These are phyloP conservation scores for Andrena trimmerana DNA, from an alignment of 2,888 invertebrate species.

Conservation along the genomic window DNA sequence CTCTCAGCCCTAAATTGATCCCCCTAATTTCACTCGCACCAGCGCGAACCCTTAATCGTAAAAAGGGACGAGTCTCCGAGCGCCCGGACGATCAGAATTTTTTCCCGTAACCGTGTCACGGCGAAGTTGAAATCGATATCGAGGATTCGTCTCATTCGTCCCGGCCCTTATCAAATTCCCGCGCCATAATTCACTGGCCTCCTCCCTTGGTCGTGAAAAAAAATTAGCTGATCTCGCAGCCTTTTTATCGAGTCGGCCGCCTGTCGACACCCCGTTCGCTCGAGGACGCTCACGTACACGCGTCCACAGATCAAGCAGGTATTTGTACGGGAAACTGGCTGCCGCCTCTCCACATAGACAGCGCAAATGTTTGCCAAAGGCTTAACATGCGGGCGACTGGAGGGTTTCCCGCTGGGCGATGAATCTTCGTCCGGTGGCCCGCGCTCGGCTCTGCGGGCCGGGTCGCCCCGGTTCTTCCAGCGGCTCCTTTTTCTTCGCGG, in stretches of 20 bases:
- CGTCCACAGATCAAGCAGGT: conserved; percentile 11
- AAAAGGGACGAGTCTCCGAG: neutral
- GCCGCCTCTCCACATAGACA: conserved; percentile 53
- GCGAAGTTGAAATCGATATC: conserved; percentile 19
- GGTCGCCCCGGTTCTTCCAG: neutral
- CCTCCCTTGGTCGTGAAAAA: neutral
- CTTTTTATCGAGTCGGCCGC: neutral
- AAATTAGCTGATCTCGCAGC: conserved; percentile 43
- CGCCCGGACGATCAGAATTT: neutral
- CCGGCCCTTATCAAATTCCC: conserved; percentile 4
- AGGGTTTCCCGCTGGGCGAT: conserved; percentile 35
- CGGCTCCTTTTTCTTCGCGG: conserved; percentile 15
- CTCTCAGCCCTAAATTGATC: neutral
- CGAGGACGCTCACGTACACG: neutral
- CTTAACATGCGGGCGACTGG: conserved; percentile 54
- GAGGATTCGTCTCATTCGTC: neutral
- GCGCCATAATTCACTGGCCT: neutral
- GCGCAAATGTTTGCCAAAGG: conserved; percentile 62
- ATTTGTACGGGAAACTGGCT: conserved; percentile 64
- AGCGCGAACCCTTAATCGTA: neutral
- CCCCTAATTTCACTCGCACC: neutral
- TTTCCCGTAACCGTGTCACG: neutral
- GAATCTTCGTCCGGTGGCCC: conserved; percentile 47
- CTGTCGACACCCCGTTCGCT: neutral
- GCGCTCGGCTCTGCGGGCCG: conserved; percentile 6